Evolutionary conservation across 2,113 vertebrate species (phyloP), one percentile per base, ranked within the genome.

Genomic region (Psittacula cyanocephala): DNA sequence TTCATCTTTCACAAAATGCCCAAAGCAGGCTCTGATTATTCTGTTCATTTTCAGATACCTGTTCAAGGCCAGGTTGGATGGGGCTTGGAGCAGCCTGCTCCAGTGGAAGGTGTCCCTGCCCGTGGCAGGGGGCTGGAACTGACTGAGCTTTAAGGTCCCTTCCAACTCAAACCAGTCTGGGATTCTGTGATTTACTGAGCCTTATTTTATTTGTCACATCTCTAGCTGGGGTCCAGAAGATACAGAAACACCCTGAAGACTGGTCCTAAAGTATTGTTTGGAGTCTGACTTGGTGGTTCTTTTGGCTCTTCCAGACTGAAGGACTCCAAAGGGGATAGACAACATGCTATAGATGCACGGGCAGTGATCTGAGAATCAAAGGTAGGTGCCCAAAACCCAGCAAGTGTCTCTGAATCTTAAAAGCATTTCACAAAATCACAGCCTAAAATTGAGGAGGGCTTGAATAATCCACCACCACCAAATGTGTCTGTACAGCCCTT

Each of bases 331-430:
- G 39, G 22, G 15, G 17, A 41, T 33, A 31, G 47, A 10, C 1
- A 3, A 9, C 35, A 10, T 6, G 1, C 8, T 37, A 24, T 27
- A 31, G 60, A 11, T 33, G 33, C 25, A 13, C 0, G 4, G 27
- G 17, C 13, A 3, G 35, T 20, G 18, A 15, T 31, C 37, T 4
- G 2, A 70, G 39, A 52, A 37, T 17, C 7, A 3, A 17, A 8
- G 44, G 9, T 23, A 62, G 23, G 19, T 49, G 46, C 39, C 43
- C 24, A 24, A 24, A 67, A 49, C 44, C 60, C 67, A 69, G 16
- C 28, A 20, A 86, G 12, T 3, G 1, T 63, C 13, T 55, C 53
- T 33, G 76, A 35, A n/a, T 37, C 41, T 75, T 33, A 27, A 41
- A 80, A 28, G 10, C 31, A 20, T 43, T 55, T 37, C 31, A 41